Conservation (phyloP, 2,888 invertebrate species). For the Drosophila mayaguana region DNA sequence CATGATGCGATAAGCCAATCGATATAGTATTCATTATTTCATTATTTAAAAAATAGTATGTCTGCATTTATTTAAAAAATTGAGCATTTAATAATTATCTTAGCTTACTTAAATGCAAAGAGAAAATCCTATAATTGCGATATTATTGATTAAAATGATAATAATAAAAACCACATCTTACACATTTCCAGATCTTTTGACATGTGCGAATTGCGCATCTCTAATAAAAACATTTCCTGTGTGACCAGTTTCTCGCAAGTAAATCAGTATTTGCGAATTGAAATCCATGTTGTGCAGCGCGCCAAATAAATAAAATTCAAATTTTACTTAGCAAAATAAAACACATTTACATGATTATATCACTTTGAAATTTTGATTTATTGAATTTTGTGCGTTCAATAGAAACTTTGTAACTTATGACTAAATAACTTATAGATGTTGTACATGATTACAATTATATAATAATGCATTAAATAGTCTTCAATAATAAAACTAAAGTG, state of each 20-base stretch:
- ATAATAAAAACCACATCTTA: not conserved
- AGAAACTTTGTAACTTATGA: slow-evolving; percentile 64
- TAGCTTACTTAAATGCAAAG: not conserved
- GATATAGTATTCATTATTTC: not conserved
- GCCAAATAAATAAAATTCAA: not conserved
- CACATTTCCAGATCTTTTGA: not conserved
- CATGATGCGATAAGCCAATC: not conserved
- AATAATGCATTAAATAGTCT: slow-evolving; percentile 66
- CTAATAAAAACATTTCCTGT: slow-evolving; percentile 1
- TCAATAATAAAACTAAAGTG: slow-evolving; percentile 54
- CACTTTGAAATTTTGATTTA: slow-evolving; percentile 46
- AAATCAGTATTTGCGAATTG: not conserved
- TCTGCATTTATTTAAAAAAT: too few relatives aligned
- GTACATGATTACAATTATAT: slow-evolving; percentile 67
- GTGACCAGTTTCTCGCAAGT: not conserved
- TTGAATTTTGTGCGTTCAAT: slow-evolving; percentile 69
- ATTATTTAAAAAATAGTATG: not conserved
- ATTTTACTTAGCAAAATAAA: not conserved
- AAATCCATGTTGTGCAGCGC: not conserved
- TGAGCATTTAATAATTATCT: not conserved
- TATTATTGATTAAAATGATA: not conserved
- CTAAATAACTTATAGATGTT: slow-evolving; percentile 72
- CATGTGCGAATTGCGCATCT: not conserved
- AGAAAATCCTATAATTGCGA: not conserved
- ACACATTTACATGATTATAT: not conserved